These are phyloP conservation scores for Holacanthella duospinosa DNA, from an alignment of 2,888 invertebrate species.

Conservation along the genomic window DNA sequence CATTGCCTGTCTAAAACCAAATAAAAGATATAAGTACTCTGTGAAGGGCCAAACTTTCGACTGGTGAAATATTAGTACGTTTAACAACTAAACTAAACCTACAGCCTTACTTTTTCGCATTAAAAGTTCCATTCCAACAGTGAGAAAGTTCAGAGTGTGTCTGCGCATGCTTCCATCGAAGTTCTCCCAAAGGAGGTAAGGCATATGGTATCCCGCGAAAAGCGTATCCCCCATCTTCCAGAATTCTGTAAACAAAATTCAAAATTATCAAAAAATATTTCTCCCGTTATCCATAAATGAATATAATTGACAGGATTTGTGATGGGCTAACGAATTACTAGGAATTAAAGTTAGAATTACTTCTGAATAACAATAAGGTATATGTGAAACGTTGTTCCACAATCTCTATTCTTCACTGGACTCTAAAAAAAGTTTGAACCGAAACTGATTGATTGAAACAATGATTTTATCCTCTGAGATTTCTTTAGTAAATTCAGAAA, in stretches of 20 bases:
- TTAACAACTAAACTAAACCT: background rate
- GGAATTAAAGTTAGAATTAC: too few relatives aligned
- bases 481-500: background rate
- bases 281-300: too few relatives aligned
- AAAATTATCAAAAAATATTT: background rate
- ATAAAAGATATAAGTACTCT: background rate
- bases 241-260: conserved; percentile 45
- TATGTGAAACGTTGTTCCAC: too few relatives aligned
- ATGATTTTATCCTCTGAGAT: too few relatives aligned
- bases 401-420: too few relatives aligned
- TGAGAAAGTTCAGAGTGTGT: conserved; percentile 55
- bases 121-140: conserved; percentile 67
- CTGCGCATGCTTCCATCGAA: conserved; percentile 58
- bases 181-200: conserved; percentile 56
- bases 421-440: too few relatives aligned
- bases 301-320: too few relatives aligned
- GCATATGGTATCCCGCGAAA: conserved; percentile 77
- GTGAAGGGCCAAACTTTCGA: background rate
- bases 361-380: too few relatives aligned
- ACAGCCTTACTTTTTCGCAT: conserved; percentile 44
- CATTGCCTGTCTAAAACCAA: conserved; percentile 39
- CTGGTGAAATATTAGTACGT: background rate
- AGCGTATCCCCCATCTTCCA: conserved; percentile 66
- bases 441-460: too few relatives aligned
- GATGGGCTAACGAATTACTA: too few relatives aligned